phyloP scores from a whole-genome alignment of 2,113 vertebrate species.

The Macquaria australasica region DNA sequence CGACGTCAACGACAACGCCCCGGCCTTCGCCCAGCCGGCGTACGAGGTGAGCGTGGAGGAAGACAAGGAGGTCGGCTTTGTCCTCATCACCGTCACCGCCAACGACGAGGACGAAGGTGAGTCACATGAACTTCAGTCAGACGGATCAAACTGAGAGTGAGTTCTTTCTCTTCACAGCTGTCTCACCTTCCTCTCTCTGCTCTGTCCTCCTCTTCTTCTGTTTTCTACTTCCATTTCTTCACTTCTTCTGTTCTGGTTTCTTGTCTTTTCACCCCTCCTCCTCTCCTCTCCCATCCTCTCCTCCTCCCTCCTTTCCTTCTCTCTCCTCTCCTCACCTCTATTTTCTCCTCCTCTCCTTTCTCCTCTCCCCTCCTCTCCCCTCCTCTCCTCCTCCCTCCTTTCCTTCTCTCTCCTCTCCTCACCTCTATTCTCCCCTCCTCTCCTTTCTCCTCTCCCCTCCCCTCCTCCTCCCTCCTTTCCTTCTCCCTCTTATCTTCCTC shows the following conservation, averaged over 20 bases:
- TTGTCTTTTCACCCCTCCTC: too few relatives aligned
- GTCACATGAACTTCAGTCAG: slow-evolving; percentile 6
- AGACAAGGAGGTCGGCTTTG: slow-evolving; percentile 89
- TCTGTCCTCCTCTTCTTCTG: too few relatives aligned
- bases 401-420: neutral
- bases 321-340: neutral
- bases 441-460: neutral
- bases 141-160: too few relatives aligned
- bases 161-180: too few relatives aligned
- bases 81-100: slow-evolving; percentile 91
- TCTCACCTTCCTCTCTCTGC: too few relatives aligned
- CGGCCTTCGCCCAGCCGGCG: slow-evolving; percentile 82
- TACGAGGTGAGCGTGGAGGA: slow-evolving; percentile 91
- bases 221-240: too few relatives aligned
- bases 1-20: slow-evolving; percentile 92
- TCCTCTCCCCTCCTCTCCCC: too few relatives aligned
- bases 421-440: neutral
- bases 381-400: neutral
- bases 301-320: too few relatives aligned
- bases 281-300: too few relatives aligned
- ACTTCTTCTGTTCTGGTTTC: too few relatives aligned
- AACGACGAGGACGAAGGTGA: slow-evolving; percentile 92
- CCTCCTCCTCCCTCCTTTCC: too few relatives aligned
- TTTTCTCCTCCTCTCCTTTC: neutral
- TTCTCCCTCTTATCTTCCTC: too few relatives aligned